Conservation (phyloP, 2,797 vertebrate genomes). For the Pseudochaenichthys georgianus region DNA sequence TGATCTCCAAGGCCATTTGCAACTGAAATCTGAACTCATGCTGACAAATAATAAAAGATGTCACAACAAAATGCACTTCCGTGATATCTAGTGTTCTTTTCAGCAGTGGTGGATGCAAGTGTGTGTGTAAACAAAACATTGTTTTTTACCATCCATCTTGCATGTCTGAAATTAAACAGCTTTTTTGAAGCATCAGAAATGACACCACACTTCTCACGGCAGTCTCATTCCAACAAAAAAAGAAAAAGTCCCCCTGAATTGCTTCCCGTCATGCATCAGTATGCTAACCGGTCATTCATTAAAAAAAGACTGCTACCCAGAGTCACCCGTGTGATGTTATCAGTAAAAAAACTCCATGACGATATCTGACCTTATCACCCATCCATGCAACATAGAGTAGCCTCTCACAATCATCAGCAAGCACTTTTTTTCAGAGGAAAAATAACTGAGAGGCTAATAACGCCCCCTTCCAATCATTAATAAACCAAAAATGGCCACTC, state of each 20-base stretch:
- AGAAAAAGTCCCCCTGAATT: slow-evolving; percentile 43
- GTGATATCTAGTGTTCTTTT: slow-evolving; percentile 68
- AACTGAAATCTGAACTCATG: slow-evolving; percentile 76
- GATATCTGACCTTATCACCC: slow-evolving; percentile 58
- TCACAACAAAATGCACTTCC: slow-evolving; percentile 77
- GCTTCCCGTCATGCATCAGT: slow-evolving; percentile 73
- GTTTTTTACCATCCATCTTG: slow-evolving; percentile 54
- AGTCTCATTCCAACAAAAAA: slow-evolving; percentile 62
- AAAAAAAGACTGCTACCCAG: slow-evolving; percentile 35
- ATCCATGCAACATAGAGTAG: slow-evolving; percentile 79
- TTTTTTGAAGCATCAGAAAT: slow-evolving; percentile 60
- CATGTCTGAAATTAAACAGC: slow-evolving; percentile 56
- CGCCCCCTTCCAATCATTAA: slow-evolving; percentile 61
- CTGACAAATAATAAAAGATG: slow-evolving; percentile 59
- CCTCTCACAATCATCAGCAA: slow-evolving; percentile 69
- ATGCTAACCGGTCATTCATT: slow-evolving; percentile 50
- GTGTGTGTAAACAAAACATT: slow-evolving; percentile 53
- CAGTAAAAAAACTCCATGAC: slow-evolving; percentile 41
- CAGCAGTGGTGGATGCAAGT: slow-evolving; percentile 67
- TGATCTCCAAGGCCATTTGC: slow-evolving; percentile 74
- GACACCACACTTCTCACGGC: slow-evolving; percentile 72
- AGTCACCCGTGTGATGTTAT: slow-evolving; percentile 38
- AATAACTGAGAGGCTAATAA: slow-evolving; percentile 62
- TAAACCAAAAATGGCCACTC: slow-evolving; percentile 66
- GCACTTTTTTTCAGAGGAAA: slow-evolving; percentile 59